Evolutionary conservation across 1,140 invertebrate genomes (phyloP).

Genomic region (Diprion similis): DNA sequence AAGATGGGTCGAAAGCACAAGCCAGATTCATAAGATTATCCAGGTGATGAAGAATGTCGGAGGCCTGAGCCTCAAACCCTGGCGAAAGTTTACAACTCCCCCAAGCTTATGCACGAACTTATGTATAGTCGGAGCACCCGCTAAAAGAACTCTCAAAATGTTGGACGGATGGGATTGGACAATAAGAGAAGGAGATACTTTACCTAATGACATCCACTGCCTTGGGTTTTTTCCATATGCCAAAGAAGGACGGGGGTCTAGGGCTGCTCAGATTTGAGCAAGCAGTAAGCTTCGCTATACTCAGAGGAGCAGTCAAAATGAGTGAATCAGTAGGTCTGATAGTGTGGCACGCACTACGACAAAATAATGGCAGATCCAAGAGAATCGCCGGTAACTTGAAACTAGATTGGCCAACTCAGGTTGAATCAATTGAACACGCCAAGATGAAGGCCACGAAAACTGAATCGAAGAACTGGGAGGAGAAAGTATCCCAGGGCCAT

Average conservation of each 20-base stretch:
- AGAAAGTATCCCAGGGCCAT: conserved; percentile 29
- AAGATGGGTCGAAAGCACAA: conserved; percentile 4
- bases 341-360: not conserved
- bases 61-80: conserved; percentile 31
- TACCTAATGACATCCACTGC: conserved; percentile 27
- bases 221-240: conserved; percentile 31
- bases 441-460: conserved; percentile 13
- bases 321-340: not conserved
- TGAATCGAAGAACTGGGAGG: conserved; percentile 21
- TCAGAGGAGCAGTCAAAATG: not conserved
- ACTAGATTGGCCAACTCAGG: not conserved
- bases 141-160: conserved; percentile 18
- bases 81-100: conserved; percentile 38
- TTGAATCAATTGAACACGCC: conserved; percentile 11
- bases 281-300: not conserved
- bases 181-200: conserved; percentile 22
- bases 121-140: conserved; percentile 19
- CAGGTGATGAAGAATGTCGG: conserved; percentile 20
- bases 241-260: conserved; percentile 40
- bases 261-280: conserved; percentile 29
- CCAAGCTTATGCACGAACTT: conserved; percentile 30
- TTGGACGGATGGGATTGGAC: conserved; percentile 32
- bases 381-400: conserved; percentile 22
- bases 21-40: conserved; percentile 14
- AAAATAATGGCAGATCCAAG: not conserved